Evolutionary conservation across 2,113 vertebrate genomes (phyloP).

Genomic region (Zeus faber): DNA sequence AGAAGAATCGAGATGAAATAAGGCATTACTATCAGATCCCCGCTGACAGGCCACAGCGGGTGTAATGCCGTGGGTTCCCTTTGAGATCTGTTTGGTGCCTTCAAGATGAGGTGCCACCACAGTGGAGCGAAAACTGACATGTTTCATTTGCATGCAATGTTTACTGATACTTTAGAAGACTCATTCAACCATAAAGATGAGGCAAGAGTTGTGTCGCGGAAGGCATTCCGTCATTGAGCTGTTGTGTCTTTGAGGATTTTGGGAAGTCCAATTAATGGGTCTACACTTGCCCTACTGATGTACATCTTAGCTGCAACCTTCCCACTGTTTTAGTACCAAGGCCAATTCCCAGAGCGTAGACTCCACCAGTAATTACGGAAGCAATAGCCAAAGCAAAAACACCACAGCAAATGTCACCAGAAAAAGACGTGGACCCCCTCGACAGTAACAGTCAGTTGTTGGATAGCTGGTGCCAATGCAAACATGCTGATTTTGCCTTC

Average conservation of each 20-base stretch:
- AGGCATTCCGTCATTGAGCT: conserved; percentile 10
- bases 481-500: no score
- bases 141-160: conserved; percentile 24
- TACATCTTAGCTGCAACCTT: conserved; percentile 21
- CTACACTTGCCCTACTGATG: conserved; percentile 21
- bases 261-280: conserved; percentile 30
- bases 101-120: conserved; percentile 7
- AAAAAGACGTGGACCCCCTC: no score
- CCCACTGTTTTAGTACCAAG: background rate
- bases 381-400: background rate
- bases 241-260: background rate
- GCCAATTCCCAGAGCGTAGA: background rate
- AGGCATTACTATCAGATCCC: conserved; percentile 44
- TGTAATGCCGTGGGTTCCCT: conserved; percentile 25
- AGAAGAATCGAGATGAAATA: conserved; percentile 40
- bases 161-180: conserved; percentile 28
- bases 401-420: no score
- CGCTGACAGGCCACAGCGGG: conserved; percentile 35
- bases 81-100: background rate
- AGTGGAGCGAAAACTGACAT: conserved; percentile 14
- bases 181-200: conserved; percentile 42
- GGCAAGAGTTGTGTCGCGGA: conserved; percentile 24
- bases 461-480: no score
- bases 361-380: background rate
- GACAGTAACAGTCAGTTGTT: no score